Evolutionary conservation across 2,113 vertebrate genomes (phyloP).

Genomic region (Nannospalax galili): DNA sequence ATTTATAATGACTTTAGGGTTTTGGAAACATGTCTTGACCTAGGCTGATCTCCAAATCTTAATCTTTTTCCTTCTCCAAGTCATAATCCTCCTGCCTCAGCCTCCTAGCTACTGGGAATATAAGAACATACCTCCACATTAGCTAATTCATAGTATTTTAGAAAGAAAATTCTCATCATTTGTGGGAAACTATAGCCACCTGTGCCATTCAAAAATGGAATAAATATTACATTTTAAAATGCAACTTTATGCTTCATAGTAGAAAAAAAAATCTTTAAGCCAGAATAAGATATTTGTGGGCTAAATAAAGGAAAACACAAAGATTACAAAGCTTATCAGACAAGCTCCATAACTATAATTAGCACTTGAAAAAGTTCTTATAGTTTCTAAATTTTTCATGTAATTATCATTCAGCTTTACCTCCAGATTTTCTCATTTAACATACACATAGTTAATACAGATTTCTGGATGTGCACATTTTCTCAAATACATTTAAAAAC

Average conservation of each 20-base stretch:
- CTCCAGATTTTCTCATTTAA: not conserved
- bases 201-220: not conserved
- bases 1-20: too few relatives aligned
- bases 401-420: not conserved
- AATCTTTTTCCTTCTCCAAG: not conserved
- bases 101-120: not conserved
- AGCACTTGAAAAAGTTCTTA: not conserved
- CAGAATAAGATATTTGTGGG: not conserved
- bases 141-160: not conserved
- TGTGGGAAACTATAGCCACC: not conserved
- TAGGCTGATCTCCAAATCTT: not conserved
- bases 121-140: not conserved
- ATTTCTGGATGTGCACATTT: not conserved
- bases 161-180: not conserved
- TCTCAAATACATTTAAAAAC: not conserved
- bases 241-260: not conserved
- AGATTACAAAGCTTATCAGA: not conserved
- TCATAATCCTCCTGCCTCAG: not conserved
- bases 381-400: not conserved
- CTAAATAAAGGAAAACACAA: not conserved
- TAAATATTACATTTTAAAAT: slow-evolving; percentile 19
- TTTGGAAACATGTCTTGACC: not conserved
- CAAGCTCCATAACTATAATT: not conserved
- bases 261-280: not conserved
- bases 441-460: not conserved